Base-by-base conservation (phyloP, 2,113 vertebrate species). In the Polypterus bichir region DNA sequence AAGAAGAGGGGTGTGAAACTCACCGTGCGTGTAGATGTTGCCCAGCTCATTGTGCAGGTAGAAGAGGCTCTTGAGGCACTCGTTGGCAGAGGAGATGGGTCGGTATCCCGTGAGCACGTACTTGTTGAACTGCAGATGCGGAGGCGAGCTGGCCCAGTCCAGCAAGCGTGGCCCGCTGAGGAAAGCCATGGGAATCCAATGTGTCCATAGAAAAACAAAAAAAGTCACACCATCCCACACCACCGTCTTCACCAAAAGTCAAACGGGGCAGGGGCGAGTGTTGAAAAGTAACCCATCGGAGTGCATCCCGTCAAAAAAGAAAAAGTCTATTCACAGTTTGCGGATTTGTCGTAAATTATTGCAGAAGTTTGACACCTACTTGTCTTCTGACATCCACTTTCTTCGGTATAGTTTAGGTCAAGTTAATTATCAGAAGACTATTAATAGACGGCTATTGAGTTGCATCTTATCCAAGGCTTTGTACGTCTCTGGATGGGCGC, bases 11-110 rank as follows among this genome's bases (percentile, higher is more conserved):
- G 1, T 27, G 27, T 27, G 27, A 27, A 4, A 74, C 89, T 84
- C 75, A 95, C 92, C 91, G 63, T 95, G 90, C 1, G 87, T 92
- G 79, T 95, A 94, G 73, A 94, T 94, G 79, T 95, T 95, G 55
- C 91, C 91, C 70, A 88, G 78, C 73, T 95, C 92, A 68, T 95
- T 95, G 85, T 94, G 92, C 71, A 94, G 72, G 73, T 94, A 95
- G 77, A 93, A 93, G 66, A 95, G 86, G 76, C 92, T 95, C 64
- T 79, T 72, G 62, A 93, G 62, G 54, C 91, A 94, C 58, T 84
- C 90, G 0, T 78, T 79, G 65, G 79, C 84, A 1, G 86, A 86
- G 67, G 87, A 87, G 65, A 83, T 79, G 0, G 91, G 91, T 49
- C 92, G 86, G 78, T 92, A 95, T 47, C 92, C 91, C 0, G 87